Evolutionary conservation across 2,113 vertebrate species (phyloP).

Genomic region (Sorex fumeus): DNA sequence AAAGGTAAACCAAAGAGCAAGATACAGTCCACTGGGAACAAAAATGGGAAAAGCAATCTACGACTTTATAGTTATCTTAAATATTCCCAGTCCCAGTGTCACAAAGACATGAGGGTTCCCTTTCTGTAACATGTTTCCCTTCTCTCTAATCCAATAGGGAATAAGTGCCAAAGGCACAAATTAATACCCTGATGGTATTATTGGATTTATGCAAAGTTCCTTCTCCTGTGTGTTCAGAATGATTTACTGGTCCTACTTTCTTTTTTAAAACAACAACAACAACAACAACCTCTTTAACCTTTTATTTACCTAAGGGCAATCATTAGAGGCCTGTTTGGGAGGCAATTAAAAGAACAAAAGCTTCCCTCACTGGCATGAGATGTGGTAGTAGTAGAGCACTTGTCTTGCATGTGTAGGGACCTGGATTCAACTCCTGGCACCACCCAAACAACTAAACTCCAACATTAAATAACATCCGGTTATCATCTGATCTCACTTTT

Average conservation of each 20-base stretch:
- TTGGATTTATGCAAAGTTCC: background rate
- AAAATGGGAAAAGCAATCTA: background rate
- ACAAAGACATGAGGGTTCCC: constrained; percentile 15
- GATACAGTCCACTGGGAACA: constrained; percentile 23
- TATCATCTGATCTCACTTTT: constrained; percentile 38
- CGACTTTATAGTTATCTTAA: constrained; percentile 49
- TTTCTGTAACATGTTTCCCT: constrained; percentile 5
- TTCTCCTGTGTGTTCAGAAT: constrained; percentile 55
- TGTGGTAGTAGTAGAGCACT: too few relatives aligned
- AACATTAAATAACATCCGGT: constrained; percentile 57
- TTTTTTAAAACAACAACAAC: background rate
- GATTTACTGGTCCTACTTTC: background rate
- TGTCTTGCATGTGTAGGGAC: too few relatives aligned
- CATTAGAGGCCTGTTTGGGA: background rate
- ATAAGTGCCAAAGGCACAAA: constrained; percentile 61
- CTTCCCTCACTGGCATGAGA: too few relatives aligned
- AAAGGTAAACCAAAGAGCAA: constrained; percentile 45
- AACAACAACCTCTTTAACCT: background rate
- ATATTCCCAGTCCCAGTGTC: background rate
- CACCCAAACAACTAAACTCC: background rate
- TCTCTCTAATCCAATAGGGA: constrained; percentile 43
- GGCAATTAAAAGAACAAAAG: background rate
- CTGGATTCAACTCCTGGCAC: too few relatives aligned
- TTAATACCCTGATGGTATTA: constrained; percentile 14
- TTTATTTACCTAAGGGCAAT: constrained; percentile 63